Evolutionary conservation across 2,113 vertebrate species (phyloP).

Genomic region (Neolamprologus caudopunctatus): DNA sequence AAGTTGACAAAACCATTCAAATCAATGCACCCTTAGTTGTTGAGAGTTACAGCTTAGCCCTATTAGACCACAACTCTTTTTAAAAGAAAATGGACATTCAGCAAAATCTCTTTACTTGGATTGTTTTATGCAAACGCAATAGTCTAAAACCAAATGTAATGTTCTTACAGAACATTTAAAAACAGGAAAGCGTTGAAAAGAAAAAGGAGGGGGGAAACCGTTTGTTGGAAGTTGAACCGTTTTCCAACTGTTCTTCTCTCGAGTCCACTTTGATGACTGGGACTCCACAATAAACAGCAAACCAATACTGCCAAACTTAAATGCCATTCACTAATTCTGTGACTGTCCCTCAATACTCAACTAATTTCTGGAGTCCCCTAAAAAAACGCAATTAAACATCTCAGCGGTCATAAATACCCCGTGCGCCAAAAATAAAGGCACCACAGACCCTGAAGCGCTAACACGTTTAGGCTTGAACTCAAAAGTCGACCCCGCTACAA

Average conservation of each 20-base stretch:
- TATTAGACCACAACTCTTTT: not conserved
- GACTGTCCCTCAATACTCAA: not conserved
- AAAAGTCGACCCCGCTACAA: not conserved
- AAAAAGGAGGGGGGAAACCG: not conserved
- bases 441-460: not conserved
- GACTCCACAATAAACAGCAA: not conserved
- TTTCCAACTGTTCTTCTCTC: not conserved
- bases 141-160: not conserved
- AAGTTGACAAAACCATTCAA: not conserved
- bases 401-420: not conserved
- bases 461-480: conserved; percentile 8
- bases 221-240: not conserved
- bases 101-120: not conserved
- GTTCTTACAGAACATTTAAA: not conserved
- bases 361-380: not conserved
- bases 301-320: not conserved
- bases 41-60: not conserved
- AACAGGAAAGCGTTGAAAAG: not conserved
- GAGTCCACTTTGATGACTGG: not conserved
- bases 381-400: not conserved
- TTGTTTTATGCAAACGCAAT: not conserved
- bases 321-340: not conserved
- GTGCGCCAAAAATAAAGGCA: not conserved
- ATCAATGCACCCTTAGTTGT: not conserved
- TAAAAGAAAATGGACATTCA: not conserved